Evolutionary conservation across 1,140 invertebrate species (phyloP).

Genomic region (Pachypeltis micranthus): DNA sequence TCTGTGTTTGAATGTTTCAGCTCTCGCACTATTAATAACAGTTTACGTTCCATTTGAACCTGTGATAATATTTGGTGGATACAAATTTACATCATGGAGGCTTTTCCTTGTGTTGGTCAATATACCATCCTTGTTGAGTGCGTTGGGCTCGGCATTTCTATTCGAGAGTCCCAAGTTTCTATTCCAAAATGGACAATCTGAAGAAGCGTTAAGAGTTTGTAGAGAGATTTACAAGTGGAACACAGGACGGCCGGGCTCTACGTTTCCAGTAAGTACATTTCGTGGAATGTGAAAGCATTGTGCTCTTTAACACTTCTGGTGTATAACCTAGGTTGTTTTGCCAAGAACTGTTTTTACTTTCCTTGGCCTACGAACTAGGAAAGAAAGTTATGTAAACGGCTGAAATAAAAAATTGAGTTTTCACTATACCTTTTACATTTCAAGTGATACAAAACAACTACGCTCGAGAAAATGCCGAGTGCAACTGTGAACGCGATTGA

Average conservation of each 20-base stretch:
- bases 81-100: slow-evolving; percentile 50
- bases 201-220: slow-evolving; percentile 68
- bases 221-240: slow-evolving; percentile 66
- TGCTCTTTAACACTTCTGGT: no score
- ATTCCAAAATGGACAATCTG: slow-evolving; percentile 57
- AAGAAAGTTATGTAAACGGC: no score
- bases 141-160: slow-evolving; percentile 63
- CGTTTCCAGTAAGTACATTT: slow-evolving; percentile 46
- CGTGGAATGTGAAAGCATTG: no score
- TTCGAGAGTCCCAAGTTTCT: slow-evolving; percentile 87
- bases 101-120: slow-evolving; percentile 80
- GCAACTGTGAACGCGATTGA: no score
- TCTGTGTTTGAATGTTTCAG: no score
- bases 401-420: no score
- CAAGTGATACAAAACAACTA: no score
- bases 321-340: no score
- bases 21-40: not conserved
- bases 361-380: no score
- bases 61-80: not conserved
- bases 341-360: no score
- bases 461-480: no score
- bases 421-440: no score
- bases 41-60: not conserved
- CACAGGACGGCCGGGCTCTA: slow-evolving; percentile 54
- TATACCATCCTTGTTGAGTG: slow-evolving; percentile 72